phyloP scores from a whole-genome alignment of 2,888 invertebrate genomes.

The Dryadula phaetusa region DNA sequence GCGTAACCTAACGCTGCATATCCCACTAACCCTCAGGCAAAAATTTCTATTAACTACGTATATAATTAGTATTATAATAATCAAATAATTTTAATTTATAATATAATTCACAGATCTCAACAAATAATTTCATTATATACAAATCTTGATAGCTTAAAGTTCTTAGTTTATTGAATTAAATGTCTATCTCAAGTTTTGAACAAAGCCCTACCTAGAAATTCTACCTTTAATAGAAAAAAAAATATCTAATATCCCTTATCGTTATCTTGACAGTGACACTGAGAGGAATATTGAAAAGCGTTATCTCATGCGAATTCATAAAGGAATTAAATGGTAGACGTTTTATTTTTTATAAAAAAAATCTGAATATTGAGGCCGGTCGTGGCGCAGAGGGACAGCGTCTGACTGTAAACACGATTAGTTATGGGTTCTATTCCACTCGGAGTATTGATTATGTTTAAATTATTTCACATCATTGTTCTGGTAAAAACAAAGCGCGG shows the following conservation, averaged over 20 bases:
- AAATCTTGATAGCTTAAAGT: background rate
- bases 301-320: constrained; percentile 32
- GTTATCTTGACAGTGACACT: constrained; percentile 25
- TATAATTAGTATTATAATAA: too few species aligned
- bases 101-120: background rate
- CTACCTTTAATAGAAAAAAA: constrained; percentile 16
- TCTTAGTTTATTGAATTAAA: background rate
- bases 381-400: too few species aligned
- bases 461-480: too few species aligned
- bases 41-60: too few species aligned
- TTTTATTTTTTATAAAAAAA: constrained; percentile 22
- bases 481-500: too few species aligned
- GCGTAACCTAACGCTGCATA: too few species aligned
- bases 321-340: constrained; percentile 27
- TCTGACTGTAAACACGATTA: too few species aligned
- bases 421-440: too few species aligned
- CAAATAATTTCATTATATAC: background rate
- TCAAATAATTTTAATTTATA: too few species aligned
- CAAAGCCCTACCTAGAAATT: constrained; percentile 17
- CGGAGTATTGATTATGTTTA: too few species aligned
- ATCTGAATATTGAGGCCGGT: too few species aligned
- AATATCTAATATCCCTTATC: constrained; percentile 26
- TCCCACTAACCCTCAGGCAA: too few species aligned
- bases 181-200: constrained; percentile 3
- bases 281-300: constrained; percentile 31